phyloP scores from a whole-genome alignment of 2,797 vertebrate species.

The Xiphorhynchus erythropygius region DNA sequence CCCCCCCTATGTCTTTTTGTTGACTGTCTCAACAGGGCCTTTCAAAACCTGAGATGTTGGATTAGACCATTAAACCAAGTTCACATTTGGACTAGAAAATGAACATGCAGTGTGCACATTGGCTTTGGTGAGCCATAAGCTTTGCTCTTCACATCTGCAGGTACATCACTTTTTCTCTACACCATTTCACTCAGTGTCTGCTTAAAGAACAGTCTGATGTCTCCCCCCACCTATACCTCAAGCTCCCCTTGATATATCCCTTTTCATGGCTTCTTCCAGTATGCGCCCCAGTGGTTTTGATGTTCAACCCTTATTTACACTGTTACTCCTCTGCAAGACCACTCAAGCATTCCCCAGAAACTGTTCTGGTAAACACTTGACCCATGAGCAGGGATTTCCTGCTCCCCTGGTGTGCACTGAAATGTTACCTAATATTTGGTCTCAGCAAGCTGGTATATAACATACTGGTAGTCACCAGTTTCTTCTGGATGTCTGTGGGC shows the following conservation, averaged over 20 bases:
- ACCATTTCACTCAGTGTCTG: neutral
- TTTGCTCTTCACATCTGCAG: neutral
- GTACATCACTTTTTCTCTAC: neutral
- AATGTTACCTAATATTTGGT: neutral
- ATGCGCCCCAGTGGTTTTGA: neutral
- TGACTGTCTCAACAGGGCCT: neutral
- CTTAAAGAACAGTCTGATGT: neutral
- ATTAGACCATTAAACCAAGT: neutral
- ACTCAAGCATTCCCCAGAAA: neutral
- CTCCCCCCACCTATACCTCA: neutral
- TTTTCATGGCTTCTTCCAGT: neutral
- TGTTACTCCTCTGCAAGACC: fast-evolving
- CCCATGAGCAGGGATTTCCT: neutral
- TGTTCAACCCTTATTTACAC: neutral
- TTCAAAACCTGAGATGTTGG: neutral
- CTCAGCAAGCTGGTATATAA: neutral
- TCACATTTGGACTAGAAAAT: neutral
- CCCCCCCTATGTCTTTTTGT: neutral
- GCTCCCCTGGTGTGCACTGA: neutral
- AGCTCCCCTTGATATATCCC: neutral
- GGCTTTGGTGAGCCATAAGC: neutral
- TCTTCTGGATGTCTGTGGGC: neutral
- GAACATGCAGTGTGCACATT: fast-evolving
- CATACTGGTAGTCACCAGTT: neutral
- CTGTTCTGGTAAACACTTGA: neutral